phyloP scores from a whole-genome alignment of 2,888 invertebrate genomes.

The Rhagonycha fulva region DNA sequence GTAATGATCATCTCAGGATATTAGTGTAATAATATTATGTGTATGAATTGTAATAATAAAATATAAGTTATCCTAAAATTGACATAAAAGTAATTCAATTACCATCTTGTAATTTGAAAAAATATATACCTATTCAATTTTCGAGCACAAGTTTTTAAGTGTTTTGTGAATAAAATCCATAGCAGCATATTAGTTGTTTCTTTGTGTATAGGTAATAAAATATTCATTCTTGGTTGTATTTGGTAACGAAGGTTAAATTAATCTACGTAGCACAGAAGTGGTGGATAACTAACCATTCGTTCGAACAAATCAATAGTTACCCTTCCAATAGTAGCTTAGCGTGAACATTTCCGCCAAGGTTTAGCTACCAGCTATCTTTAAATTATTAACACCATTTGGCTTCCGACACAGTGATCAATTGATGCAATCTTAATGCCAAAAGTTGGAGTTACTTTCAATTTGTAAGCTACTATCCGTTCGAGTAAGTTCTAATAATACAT shows the following conservation, averaged over 20 bases:
- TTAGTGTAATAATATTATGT: neutral
- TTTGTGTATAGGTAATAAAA: slow-evolving; percentile 12
- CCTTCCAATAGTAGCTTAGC: slow-evolving; percentile 16
- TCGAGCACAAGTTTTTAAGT: neutral
- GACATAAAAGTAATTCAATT: neutral
- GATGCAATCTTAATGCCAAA: slow-evolving; percentile 25
- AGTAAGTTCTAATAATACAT: slow-evolving; percentile 16
- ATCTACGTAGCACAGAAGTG: slow-evolving; percentile 10
- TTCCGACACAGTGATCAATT: slow-evolving; percentile 23
- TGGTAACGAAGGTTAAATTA: slow-evolving; percentile 17
- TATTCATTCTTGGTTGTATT: slow-evolving; percentile 12
- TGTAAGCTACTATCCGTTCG: slow-evolving; percentile 22
- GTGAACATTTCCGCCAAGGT: slow-evolving; percentile 19
- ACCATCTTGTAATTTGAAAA: neutral
- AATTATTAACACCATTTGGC: slow-evolving; percentile 27
- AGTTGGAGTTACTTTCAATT: slow-evolving; percentile 24
- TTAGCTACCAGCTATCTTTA: slow-evolving; percentile 22
- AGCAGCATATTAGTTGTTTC: neutral
- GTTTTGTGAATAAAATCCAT: neutral
- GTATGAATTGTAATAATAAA: neutral
- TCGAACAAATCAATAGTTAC: slow-evolving; percentile 17
- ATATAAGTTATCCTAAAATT: neutral
- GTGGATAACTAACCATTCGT: slow-evolving; percentile 12
- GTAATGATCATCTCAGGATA: neutral
- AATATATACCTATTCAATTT: neutral